Evolutionary conservation across 2,797 vertebrate genomes (phyloP), one percentile per base, ranked within the genome.

Genomic region (Petrocephalus sullivani): DNA sequence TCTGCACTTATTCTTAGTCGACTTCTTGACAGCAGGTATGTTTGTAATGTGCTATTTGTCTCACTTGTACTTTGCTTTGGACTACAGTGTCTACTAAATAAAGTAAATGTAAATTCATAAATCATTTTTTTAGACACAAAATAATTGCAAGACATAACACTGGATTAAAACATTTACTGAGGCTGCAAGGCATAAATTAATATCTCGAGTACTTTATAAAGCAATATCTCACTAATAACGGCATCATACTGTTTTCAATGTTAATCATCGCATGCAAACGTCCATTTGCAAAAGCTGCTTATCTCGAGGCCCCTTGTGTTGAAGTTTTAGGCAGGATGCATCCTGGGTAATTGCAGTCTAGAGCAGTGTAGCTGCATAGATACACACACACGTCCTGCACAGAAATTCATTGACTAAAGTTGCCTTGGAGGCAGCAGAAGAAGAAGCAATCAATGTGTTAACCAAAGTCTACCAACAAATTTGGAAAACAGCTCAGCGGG

Each of bases 271-370:
- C 37, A 46, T 49, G 71, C 75, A 81, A 8, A 10, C 19, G 19
- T 81, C 75, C 75, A 81, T 81, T 81, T 49, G 41, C 75, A 81
- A 81, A 78, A 49, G 67, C 75, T 81, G 75, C 75, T 81, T 81
- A 81, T 81, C 75, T 81, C 41, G 2, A 49, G 8, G 16, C 37
- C 41, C 67, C 75, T n/a, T 49, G 75, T 46, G 41, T 37, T 81
- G 75, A 49, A 49, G 75, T 46, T 46, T 49, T 46, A 49, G 75
- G 75, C 14, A 37, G 33, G 14, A 21, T 81, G 75, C 75, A 81
- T 81, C 37, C 41, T 81, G 16, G 75, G 75, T 81, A 49, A 81
- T 49, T 7, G 0, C 75, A 49, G 8, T 3, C 7, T 21, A 71
- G 33, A 19, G 28, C 67, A 71, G 14, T 37, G 67, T 37, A 37